Evolutionary conservation across 2,888 invertebrate genomes (phyloP).

Genomic region (Ethmia dodecea): DNA sequence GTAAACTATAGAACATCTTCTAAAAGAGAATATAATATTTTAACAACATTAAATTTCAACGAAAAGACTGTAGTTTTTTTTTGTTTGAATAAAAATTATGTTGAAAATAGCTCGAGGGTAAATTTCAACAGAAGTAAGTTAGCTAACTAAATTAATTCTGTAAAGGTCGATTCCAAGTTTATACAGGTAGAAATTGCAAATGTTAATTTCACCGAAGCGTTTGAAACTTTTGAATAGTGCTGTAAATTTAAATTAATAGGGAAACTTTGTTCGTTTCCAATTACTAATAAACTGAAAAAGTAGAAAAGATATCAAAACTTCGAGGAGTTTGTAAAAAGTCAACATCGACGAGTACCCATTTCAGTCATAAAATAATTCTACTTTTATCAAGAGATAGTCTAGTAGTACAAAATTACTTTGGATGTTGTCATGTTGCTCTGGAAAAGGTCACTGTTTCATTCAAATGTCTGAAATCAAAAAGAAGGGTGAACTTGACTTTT

Average conservation of each 20-base stretch:
- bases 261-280: background rate
- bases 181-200: constrained; percentile 2
- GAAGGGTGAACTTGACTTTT: background rate
- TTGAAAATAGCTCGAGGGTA: too few species aligned
- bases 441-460: constrained; percentile 36
- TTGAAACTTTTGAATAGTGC: constrained; percentile 3
- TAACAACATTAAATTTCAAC: too few species aligned
- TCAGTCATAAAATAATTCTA: too few species aligned
- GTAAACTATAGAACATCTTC: too few species aligned
- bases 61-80: too few species aligned
- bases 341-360: too few species aligned
- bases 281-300: too few species aligned
- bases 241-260: constrained; percentile 1
- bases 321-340: background rate
- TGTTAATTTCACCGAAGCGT: constrained; percentile 6
- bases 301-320: background rate
- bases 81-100: too few species aligned
- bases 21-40: too few species aligned
- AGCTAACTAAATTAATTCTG: background rate
- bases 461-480: constrained; percentile 28
- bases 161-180: constrained; percentile 3
- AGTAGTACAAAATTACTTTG: constrained; percentile 37
- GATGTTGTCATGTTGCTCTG: constrained; percentile 24
- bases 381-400: constrained; percentile 21
- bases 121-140: too few species aligned